phyloP scores from a whole-genome alignment of 1,140 invertebrate genomes.

The Sminthurinus signatus region DNA sequence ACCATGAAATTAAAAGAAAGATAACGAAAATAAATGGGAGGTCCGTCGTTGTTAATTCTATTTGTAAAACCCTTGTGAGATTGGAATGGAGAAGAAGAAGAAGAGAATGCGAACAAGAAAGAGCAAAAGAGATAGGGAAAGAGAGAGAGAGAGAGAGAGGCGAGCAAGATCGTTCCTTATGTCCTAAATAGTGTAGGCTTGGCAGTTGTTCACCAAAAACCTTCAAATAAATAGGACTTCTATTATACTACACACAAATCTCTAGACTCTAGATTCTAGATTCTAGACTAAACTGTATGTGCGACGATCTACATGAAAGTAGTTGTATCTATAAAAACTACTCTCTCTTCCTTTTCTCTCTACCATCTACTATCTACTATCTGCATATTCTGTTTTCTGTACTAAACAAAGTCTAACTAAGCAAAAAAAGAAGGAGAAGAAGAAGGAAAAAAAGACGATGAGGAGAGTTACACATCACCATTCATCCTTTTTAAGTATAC shows the following conservation, averaged over 20 bases:
- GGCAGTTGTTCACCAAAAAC: conserved; percentile 1
- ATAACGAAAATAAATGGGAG: conserved; percentile 16
- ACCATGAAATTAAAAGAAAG: conserved; percentile 14
- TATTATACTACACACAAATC: neutral
- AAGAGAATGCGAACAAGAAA: neutral
- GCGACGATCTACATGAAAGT: no score
- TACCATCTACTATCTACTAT: no score
- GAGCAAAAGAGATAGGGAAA: conserved; percentile 7
- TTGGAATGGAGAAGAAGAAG: conserved; percentile 3
- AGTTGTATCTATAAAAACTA: no score
- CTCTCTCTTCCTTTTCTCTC: no score
- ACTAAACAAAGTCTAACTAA: no score
- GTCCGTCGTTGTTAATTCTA: conserved; percentile 12
- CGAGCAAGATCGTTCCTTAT: conserved; percentile 20
- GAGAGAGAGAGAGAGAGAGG: conserved; percentile 26
- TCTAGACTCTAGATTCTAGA: no score
- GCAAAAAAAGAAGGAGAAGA: no score
- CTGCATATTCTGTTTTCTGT: no score
- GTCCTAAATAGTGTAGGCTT: conserved; percentile 6
- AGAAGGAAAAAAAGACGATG: no score
- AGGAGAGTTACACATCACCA: no score
- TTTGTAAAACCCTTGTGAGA: conserved; percentile 8
- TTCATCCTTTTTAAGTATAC: no score
- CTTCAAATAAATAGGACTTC: conserved; percentile 5
- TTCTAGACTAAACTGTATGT: no score